Evolutionary conservation across 2,113 vertebrate species (phyloP).

Genomic region (Syrrhaptes paradoxus): DNA sequence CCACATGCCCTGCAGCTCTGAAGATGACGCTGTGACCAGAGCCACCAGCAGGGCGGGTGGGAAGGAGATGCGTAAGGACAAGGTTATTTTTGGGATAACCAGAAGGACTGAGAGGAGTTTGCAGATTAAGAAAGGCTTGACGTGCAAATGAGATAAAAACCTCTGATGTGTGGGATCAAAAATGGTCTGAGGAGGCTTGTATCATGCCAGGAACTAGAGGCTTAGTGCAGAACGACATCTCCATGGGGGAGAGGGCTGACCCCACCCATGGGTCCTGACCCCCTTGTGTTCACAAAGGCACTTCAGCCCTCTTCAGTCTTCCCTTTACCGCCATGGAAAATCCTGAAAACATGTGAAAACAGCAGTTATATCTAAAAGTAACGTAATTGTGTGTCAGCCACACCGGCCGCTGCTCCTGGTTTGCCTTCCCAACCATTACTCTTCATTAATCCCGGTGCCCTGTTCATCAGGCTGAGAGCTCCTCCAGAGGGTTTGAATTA

Average conservation of each 20-base stretch:
- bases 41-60: neutral
- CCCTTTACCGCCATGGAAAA: neutral
- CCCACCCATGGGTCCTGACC: neutral
- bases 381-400: neutral
- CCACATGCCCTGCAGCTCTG: neutral
- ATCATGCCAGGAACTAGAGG: neutral
- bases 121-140: neutral
- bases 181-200: neutral
- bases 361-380: neutral
- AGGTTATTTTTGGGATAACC: neutral
- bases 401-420: neutral
- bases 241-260: neutral
- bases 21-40: neutral
- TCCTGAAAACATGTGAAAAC: neutral
- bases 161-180: neutral
- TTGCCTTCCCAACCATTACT: neutral
- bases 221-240: neutral
- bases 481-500: constrained; percentile 13
- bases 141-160: constrained; percentile 2
- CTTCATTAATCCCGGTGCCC: neutral
- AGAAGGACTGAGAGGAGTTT: neutral
- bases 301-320: neutral
- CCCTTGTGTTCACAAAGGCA: neutral
- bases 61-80: neutral
- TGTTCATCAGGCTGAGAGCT: neutral